Conservation (phyloP, 1,140 invertebrate species). For the Ceratitis capitata region DNA sequence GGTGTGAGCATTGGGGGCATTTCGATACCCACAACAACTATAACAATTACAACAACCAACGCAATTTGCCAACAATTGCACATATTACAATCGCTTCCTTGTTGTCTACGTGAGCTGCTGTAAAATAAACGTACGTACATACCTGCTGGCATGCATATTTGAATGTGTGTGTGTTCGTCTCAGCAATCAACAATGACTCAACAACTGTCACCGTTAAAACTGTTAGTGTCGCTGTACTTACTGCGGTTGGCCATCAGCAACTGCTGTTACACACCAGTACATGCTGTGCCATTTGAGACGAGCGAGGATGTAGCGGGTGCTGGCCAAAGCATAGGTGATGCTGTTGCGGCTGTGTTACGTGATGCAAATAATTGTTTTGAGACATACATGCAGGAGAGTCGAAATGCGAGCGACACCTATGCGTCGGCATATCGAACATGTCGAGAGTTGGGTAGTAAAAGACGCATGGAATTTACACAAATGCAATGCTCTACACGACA, state of each 20-base stretch:
- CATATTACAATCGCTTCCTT: neutral
- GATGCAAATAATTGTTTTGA: constrained; percentile 20
- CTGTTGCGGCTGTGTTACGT: neutral
- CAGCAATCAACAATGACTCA: neutral
- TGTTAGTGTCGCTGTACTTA: neutral
- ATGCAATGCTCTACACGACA: neutral
- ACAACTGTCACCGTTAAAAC: neutral
- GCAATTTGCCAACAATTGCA: neutral
- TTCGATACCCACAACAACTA: neutral
- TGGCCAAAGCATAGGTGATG: neutral
- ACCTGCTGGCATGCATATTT: neutral
- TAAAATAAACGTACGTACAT: neutral
- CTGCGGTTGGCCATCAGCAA: neutral
- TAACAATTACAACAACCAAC: neutral
- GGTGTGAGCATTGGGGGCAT: neutral
- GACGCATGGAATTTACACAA: neutral
- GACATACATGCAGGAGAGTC: neutral
- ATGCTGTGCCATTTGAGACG: neutral
- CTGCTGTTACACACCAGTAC: neutral
- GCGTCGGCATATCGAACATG: neutral
- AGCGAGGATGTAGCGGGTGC: neutral
- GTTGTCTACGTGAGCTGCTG: neutral
- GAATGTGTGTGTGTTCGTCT: neutral
- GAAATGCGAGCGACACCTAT: neutral
- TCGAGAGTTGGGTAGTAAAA: neutral